These are phyloP conservation scores for Heterotis niloticus DNA, from an alignment of 2,113 vertebrate species.

Conservation along the genomic window DNA sequence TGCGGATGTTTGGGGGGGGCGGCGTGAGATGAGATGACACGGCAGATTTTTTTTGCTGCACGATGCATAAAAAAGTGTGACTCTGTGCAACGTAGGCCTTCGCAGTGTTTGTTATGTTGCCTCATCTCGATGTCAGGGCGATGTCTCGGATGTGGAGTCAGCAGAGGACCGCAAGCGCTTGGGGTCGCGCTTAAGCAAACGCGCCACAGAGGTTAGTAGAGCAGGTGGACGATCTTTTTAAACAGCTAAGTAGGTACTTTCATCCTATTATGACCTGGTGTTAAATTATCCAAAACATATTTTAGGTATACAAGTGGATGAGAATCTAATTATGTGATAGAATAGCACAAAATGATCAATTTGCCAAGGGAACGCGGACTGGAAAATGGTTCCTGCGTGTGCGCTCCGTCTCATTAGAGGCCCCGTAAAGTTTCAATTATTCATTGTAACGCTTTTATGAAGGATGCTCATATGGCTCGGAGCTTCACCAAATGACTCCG, in stretches of 20 bases:
- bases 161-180: neutral
- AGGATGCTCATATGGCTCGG: too few species aligned
- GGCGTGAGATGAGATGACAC: neutral
- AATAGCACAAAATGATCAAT: slow-evolving; percentile 18
- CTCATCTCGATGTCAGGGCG: neutral
- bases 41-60: neutral
- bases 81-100: neutral
- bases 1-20: neutral
- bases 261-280: neutral
- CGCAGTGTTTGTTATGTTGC: too few species aligned
- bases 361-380: neutral
- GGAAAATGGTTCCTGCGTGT: neutral
- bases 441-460: neutral
- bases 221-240: slow-evolving; percentile 1
- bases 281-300: neutral
- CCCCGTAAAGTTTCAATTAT: slow-evolving; percentile 7
- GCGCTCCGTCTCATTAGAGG: neutral
- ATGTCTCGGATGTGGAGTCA: neutral
- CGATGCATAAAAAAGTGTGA: neutral
- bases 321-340: slow-evolving; percentile 16
- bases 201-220: neutral
- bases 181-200: neutral
- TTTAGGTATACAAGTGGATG: neutral
- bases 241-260: neutral
- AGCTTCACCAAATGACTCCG: too few species aligned